Evolutionary conservation across 2,888 invertebrate genomes (phyloP), one percentile per base, ranked within the genome.

Genomic region (Drosophila melanosoma): DNA sequence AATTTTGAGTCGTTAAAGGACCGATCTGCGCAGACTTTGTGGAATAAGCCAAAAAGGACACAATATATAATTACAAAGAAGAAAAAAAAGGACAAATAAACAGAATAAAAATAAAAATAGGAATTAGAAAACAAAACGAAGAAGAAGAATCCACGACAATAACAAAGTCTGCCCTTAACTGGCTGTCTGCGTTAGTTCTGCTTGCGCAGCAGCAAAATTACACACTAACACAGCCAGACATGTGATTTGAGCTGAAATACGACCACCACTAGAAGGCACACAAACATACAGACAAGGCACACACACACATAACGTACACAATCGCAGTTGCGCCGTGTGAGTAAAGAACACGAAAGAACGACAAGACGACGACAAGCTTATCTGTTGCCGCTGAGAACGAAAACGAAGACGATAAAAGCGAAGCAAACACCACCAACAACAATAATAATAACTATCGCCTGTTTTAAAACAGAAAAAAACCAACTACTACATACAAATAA

Each of bases 341-440:
- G 71, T 69, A 82, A 65, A 75, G 78, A 83, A 71, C 69, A 85
- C 83, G 86, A 74, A 69, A 65, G 70, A 51, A 49, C 69, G 64
- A 61, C 66, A 64, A 69, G 63, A 79, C 78, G 60, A 69, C 68
- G 67, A 79, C 78, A 75, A 89, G 84, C 85, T 85, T 85, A 85
- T 85, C 85, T 85, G 72, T 74, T 65, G 58, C 64, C 66, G 57
- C 65, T 69, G 76, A 75, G 69, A 74, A 73, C 61, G 64, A 81
- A 68, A 79, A 68, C 85, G 80, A 80, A 82, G 81, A 83, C 84
- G 89, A 85, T 87, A 85, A 89, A 87, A 89, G 84, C 87, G 89
- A 85, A 82, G 89, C 89, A 87, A 89, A 84, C 73, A 87, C 70
- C 64, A 70, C 69, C 76, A 68, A 54, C 57, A 62, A 48, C 49